Conservation (phyloP, 2,113 vertebrate species). For the Myiagra hebetior region DNA sequence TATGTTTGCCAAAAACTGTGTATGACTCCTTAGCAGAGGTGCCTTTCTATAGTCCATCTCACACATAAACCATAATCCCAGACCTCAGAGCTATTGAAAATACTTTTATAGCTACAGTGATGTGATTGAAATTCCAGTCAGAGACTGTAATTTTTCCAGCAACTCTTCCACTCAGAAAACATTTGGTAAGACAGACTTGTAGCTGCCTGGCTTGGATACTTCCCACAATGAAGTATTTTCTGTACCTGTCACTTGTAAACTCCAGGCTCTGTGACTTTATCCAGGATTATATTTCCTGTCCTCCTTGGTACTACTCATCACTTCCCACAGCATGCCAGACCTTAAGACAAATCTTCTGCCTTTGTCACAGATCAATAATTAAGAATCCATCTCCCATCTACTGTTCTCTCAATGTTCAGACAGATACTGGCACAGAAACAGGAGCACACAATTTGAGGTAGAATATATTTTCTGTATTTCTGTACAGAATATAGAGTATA, state of each 20-base stretch:
- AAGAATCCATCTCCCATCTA: neutral
- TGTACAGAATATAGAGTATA: neutral
- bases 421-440: neutral
- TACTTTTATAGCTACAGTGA: neutral
- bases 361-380: neutral
- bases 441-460: neutral
- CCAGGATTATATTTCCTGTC: neutral
- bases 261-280: neutral
- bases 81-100: neutral
- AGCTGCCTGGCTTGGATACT: neutral
- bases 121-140: neutral
- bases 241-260: neutral
- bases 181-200: neutral
- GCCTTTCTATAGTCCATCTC: neutral
- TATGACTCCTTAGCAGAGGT: neutral
- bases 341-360: neutral
- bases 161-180: neutral
- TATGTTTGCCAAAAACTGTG: neutral
- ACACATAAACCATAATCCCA: neutral
- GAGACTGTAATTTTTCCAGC: neutral
- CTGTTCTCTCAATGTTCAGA: neutral
- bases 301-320: neutral
- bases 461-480: neutral
- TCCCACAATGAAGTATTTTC: neutral
- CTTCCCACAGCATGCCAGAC: neutral